A percentile compares a stretch with the other conserved stretches of the same genome.
phyloP scores from a whole-genome alignment of 2,797 vertebrate genomes.

The Microhierax caerulescens region DNA sequence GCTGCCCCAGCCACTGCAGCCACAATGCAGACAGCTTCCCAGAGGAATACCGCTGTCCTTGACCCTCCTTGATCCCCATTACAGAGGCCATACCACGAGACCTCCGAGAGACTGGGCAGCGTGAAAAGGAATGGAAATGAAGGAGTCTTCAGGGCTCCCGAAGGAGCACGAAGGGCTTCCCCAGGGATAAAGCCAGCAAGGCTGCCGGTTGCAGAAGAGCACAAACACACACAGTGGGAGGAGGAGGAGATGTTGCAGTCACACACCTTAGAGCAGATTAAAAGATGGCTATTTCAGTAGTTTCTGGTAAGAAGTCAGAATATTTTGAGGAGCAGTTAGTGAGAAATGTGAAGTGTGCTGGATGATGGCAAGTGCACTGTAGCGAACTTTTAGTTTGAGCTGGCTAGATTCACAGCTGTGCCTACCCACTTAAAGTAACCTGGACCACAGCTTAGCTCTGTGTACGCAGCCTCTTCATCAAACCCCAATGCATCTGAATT shows the following conservation, averaged over 20 bases:
- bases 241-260: background rate
- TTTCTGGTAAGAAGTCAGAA: background rate
- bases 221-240: background rate
- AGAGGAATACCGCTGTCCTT: background rate
- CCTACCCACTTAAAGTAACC: background rate
- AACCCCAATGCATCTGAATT: background rate
- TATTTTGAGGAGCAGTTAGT: background rate
- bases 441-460: background rate
- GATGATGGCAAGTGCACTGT: background rate
- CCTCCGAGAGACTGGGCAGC: background rate
- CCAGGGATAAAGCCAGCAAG: background rate
- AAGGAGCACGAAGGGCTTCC: background rate
- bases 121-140: constrained; percentile 4
- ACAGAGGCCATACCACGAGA: background rate
- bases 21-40: background rate
- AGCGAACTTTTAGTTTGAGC: background rate
- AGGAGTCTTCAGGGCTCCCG: background rate
- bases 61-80: constrained; percentile 30
- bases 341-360: background rate
- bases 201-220: background rate
- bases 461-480: background rate
- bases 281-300: background rate
- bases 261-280: background rate
- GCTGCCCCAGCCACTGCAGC: background rate
- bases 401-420: background rate